A percentile compares a stretch with the other conserved stretches of the same genome.
These are phyloP conservation scores for Drosophila ogumai DNA, from an alignment of 1,140 invertebrate species.

Conservation along the genomic window DNA sequence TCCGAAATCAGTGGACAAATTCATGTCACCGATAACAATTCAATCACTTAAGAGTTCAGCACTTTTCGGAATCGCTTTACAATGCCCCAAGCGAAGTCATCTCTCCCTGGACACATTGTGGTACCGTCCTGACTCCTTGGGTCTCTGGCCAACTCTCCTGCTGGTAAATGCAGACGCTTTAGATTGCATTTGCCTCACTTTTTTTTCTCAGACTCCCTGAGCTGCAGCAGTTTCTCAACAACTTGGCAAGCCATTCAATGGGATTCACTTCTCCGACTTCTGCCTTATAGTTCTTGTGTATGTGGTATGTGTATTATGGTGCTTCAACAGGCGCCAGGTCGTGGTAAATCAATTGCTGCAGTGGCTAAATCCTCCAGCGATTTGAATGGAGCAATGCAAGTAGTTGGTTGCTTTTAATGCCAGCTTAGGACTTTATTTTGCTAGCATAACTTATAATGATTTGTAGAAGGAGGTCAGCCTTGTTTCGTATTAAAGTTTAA, in stretches of 20 bases:
- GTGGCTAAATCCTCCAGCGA: conserved; percentile 8
- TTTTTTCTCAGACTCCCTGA: conserved; percentile 13
- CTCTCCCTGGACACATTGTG: conserved; percentile 46
- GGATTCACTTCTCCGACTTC: conserved; percentile 32
- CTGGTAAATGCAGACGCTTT: conserved; percentile 45
- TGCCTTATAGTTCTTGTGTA: conserved; percentile 13
- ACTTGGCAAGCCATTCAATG: conserved; percentile 56
- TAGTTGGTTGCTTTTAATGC: conserved; percentile 22
- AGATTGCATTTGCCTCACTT: conserved; percentile 55
- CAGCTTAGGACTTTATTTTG: conserved; percentile 10
- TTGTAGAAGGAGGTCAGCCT: neutral
- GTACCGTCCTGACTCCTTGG: conserved; percentile 3
- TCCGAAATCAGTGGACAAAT: conserved; percentile 66
- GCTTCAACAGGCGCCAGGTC: conserved; percentile 38
- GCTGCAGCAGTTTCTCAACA: conserved; percentile 54
- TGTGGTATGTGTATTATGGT: conserved; percentile 20
- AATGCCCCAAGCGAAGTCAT: conserved; percentile 43
- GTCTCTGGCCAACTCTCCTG: conserved; percentile 22
- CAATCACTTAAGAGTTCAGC: conserved; percentile 77
- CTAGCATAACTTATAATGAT: conserved; percentile 25
- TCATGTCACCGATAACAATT: conserved; percentile 71
- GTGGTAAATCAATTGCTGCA: conserved; percentile 40
- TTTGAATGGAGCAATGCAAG: conserved; percentile 24
- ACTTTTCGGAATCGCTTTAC: conserved; percentile 64
- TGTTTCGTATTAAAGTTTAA: neutral